Percentiles rank a stretch among this genome's conserved stretches.
Evolutionary conservation across 2,888 invertebrate genomes (phyloP).

Genomic region (Agriopis marginaria): DNA sequence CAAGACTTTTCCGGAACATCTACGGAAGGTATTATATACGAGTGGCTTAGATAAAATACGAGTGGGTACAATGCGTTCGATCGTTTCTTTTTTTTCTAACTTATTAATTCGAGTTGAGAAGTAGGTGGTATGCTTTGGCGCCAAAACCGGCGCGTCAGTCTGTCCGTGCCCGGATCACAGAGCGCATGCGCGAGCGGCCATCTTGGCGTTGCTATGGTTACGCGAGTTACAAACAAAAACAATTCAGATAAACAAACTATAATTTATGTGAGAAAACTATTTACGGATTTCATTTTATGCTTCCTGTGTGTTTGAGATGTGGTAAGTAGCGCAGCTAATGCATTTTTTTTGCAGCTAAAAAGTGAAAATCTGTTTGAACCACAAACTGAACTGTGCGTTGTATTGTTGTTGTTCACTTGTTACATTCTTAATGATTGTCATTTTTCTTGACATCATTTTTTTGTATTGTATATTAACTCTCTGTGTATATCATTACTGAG

Average conservation of each 20-base stretch:
- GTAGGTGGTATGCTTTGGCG: constrained; percentile 59
- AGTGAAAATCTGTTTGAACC: constrained; percentile 13
- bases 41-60: constrained; percentile 10
- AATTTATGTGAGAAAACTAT: constrained; percentile 20
- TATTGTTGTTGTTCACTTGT: constrained; percentile 14
- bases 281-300: constrained; percentile 19
- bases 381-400: not conserved
- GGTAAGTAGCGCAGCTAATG: constrained; percentile 31
- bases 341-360: constrained; percentile 1
- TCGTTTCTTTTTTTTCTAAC: constrained; percentile 38
- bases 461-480: too few species aligned
- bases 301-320: constrained; percentile 35
- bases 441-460: too few species aligned
- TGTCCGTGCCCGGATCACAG: constrained; percentile 56
- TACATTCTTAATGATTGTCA: constrained; percentile 12
- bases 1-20: constrained; percentile 53
- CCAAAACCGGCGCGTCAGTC: constrained; percentile 73
- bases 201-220: constrained; percentile 74
- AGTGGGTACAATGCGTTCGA: constrained; percentile 23
- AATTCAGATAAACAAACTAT: constrained; percentile 46
- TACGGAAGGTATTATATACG: constrained; percentile 52
- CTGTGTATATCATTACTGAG: too few species aligned
- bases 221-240: constrained; percentile 66
- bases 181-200: constrained; percentile 72
- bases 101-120: constrained; percentile 38